Conservation (phyloP, 2,888 invertebrate genomes). For the Drosophila dives region DNA sequence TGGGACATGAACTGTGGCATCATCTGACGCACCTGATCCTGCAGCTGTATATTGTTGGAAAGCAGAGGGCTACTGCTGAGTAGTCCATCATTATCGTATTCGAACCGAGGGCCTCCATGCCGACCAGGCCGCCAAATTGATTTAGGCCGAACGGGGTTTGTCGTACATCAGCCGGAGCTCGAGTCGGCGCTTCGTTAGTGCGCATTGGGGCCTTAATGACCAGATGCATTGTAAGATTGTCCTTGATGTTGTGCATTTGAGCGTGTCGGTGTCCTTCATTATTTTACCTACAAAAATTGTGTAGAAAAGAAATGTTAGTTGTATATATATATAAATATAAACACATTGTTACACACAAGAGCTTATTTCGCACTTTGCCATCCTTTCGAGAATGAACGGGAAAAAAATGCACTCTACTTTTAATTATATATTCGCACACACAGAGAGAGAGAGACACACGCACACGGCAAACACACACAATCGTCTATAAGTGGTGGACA, state of each 20-base stretch:
- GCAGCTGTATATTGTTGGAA: constrained; percentile 93
- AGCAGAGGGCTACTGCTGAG: constrained; percentile 91
- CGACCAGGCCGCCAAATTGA: too few relatives aligned
- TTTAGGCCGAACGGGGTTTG: too few relatives aligned
- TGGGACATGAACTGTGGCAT: constrained; percentile 94
- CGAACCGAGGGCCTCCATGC: too few relatives aligned
- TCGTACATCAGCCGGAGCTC: constrained; percentile 89
- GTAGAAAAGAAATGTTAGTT: too few relatives aligned
- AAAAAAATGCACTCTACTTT: constrained; percentile 65
- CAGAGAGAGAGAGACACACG: neutral
- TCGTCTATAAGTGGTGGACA: constrained; percentile 35
- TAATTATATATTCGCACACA: constrained; percentile 37
- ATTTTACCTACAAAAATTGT: constrained; percentile 99
- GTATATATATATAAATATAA: constrained; percentile 9
- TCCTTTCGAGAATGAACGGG: constrained; percentile 42
- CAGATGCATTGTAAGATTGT: constrained; percentile 97
- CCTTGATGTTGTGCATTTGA: constrained; percentile 96
- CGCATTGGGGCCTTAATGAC: constrained; percentile 93
- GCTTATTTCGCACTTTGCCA: constrained; percentile 64
- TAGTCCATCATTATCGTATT: too few relatives aligned
- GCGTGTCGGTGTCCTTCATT: constrained; percentile 96
- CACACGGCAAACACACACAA: constrained; percentile 17
- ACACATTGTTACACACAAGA: constrained; percentile 13
- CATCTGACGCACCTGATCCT: constrained; percentile 93
- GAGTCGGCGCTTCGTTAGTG: constrained; percentile 86